phyloP scores from a whole-genome alignment of 2,113 vertebrate genomes.

The Hylia prasina region DNA sequence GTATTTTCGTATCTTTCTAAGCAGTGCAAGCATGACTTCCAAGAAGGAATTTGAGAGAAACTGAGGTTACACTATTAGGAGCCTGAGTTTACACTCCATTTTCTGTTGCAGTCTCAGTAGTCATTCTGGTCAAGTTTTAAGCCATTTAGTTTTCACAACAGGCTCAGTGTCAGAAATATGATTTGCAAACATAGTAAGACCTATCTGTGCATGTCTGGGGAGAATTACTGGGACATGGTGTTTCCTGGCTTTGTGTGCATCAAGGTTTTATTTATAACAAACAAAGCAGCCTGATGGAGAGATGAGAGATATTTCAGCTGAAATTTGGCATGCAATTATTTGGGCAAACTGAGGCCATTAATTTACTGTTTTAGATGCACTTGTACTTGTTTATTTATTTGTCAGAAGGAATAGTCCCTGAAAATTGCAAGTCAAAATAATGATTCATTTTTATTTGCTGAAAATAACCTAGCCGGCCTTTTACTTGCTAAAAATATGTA shows the following conservation, averaged over 20 bases:
- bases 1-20: conserved; percentile 23
- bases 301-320: background rate
- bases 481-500: background rate
- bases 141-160: background rate
- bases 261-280: background rate
- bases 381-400: background rate
- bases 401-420: background rate
- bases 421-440: background rate
- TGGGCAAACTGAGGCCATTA: background rate
- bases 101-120: background rate
- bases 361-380: background rate
- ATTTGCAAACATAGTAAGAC: background rate
- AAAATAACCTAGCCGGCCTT: background rate
- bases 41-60: conserved; percentile 18
- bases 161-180: background rate
- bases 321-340: background rate
- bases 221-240: background rate
- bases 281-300: background rate
- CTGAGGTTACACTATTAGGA: background rate
- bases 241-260: background rate
- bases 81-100: background rate
- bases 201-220: background rate
- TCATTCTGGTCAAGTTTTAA: background rate
- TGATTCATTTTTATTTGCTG: background rate
- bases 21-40: conserved; percentile 13